Base-by-base conservation (phyloP, 2,797 vertebrate genomes). In the Platalea minor region DNA sequence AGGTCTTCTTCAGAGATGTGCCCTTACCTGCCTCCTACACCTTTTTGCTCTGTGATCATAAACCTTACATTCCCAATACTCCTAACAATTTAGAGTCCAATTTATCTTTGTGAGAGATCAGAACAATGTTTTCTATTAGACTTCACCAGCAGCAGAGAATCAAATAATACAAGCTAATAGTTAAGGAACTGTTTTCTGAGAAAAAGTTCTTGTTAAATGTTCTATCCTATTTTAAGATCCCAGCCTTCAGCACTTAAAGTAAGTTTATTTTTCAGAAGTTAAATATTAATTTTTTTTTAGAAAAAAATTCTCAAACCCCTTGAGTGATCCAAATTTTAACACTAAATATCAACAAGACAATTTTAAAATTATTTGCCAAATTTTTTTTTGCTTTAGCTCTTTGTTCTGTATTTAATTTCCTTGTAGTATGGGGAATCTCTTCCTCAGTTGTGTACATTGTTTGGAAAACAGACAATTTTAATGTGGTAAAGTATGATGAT, bases 61-160 rank as follows among this genome's bases (percentile, higher is more conserved):
- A 79, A 70, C 45, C 37, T 77, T 77, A 80, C 45, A 53, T 60
- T 85, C 60, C 43, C 41, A 89, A 80, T 37, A 85, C 63, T 64
- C 51, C 78, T 89, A 85, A 85, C 35, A 94, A 89, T 80, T 96
- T 88, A 89, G 26, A 92, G 24, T 77, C 17, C 23, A 65, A 74
- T 95, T 91, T 83, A 85, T 72, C 75, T 93, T 83, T 85, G 25
- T 85, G n/a, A 92, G 72, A 83, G 28, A 88, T 80, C 33, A 80
- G 51, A 93, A 83, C 51, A 79, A 57, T 67, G 21, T 57, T 74
- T 92, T 92, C 33, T 59, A 24, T 48, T 39, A 37, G 51, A 74
- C 10, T 85, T 72, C 37, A 86, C 2, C 5, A 45, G 31, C 24
- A 93, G 37, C 28, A 86, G 35, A 85, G 31, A 67, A 94, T n/a